Evolutionary conservation across 2,888 invertebrate genomes (phyloP).

Genomic region (Agrochola lota): DNA sequence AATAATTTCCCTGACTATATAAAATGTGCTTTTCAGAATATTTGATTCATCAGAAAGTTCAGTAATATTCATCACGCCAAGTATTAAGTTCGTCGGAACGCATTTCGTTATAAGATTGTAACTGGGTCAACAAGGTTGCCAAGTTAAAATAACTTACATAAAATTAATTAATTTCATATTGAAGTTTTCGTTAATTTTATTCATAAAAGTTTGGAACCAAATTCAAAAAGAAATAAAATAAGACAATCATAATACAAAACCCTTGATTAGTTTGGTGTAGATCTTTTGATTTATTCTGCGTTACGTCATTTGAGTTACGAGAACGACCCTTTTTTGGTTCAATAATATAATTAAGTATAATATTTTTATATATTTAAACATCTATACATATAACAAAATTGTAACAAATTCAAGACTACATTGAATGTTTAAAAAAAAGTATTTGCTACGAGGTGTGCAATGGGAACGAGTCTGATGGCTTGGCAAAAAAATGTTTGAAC

Average conservation of each 20-base stretch:
- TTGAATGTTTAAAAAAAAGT: too few relatives aligned
- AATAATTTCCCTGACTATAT: background rate
- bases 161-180: slow-evolving; percentile 51
- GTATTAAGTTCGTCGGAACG: slow-evolving; percentile 36
- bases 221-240: slow-evolving; percentile 22
- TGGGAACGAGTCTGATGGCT: too few relatives aligned
- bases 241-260: background rate
- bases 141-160: slow-evolving; percentile 45
- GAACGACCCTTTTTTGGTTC: background rate
- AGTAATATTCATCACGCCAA: slow-evolving; percentile 38
- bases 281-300: background rate
- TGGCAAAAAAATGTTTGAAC: too few relatives aligned
- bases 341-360: too few relatives aligned
- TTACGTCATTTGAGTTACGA: background rate
- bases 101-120: slow-evolving; percentile 51
- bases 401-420: too few relatives aligned
- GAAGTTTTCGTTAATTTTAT: slow-evolving; percentile 34
- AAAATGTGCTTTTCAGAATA: slow-evolving; percentile 14
- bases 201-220: slow-evolving; percentile 18
- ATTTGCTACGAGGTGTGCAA: too few relatives aligned
- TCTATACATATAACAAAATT: too few relatives aligned
- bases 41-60: slow-evolving; percentile 35
- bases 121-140: slow-evolving; percentile 48
- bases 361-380: too few relatives aligned
- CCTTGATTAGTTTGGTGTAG: background rate